These are phyloP conservation scores for Oscarella lobularis DNA, from an alignment of 37 sponge, comb jelly and placozoan species.

Conservation along the genomic window DNA sequence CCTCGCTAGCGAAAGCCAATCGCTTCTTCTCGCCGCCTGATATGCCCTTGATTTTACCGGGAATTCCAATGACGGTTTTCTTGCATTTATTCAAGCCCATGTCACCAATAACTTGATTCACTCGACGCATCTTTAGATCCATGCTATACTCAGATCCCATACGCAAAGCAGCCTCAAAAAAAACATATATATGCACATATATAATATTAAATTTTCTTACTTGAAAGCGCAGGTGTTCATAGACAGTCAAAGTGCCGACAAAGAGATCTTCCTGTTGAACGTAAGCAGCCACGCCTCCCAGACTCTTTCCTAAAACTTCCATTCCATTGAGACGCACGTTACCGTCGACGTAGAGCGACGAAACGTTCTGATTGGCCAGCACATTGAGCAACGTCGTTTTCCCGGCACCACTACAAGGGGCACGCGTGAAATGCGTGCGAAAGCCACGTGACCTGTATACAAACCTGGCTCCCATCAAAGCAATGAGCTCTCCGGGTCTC, in stretches of 20 bases:
- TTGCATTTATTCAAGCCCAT: conserved; percentile 28
- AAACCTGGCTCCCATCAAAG: background rate
- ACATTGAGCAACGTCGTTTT: conserved; percentile 6
- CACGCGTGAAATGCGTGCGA: too few relatives aligned
- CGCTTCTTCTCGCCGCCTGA: conserved; percentile 44
- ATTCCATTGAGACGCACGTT: background rate
- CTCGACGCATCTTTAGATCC: background rate
- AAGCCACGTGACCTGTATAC: too few relatives aligned
- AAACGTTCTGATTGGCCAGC: background rate
- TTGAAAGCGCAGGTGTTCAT: conserved; percentile 30
- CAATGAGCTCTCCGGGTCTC: background rate
- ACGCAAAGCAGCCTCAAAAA: background rate
- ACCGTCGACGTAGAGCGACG: background rate
- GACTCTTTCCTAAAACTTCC: background rate
- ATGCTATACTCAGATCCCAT: background rate
- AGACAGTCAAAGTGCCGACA: conserved; percentile 32
- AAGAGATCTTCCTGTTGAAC: conserved; percentile 49
- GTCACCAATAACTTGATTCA: background rate
- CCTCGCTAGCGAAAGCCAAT: conserved; percentile 32
- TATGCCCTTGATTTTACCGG: conserved; percentile 23
- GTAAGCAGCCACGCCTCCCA: conserved; percentile 23
- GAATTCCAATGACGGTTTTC: conserved; percentile 21
- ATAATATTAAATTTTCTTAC: background rate
- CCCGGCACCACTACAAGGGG: background rate
- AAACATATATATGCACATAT: background rate